These are phyloP conservation scores for Chaitophorus viminalis DNA, from an alignment of 2,888 invertebrate species.

Conservation along the genomic window DNA sequence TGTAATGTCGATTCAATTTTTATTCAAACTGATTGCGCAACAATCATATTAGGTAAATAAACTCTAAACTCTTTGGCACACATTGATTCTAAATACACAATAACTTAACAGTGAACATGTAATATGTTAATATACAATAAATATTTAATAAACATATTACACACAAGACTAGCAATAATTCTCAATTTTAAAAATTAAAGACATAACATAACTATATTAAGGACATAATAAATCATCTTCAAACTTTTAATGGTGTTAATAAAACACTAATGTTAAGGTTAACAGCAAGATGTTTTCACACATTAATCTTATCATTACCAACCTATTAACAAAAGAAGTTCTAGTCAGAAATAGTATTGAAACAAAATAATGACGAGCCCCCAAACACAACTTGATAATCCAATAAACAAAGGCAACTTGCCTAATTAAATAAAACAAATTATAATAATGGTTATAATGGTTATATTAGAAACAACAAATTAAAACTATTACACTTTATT, in stretches of 20 bases:
- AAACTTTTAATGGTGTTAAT: slow-evolving; percentile 49
- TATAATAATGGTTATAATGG: slow-evolving; percentile 64
- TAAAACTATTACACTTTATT: neutral
- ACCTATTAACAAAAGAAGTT: slow-evolving; percentile 58
- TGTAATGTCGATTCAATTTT: neutral
- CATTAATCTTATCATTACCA: slow-evolving; percentile 51
- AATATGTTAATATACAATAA: slow-evolving; percentile 5
- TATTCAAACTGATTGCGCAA: neutral
- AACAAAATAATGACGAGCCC: slow-evolving; percentile 81
- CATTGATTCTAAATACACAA: neutral
- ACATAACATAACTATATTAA: slow-evolving; percentile 10
- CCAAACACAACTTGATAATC: slow-evolving; percentile 90
- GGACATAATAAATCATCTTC: slow-evolving; percentile 16
- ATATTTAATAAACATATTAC: slow-evolving; percentile 10
- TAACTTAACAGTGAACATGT: slow-evolving; percentile 10
- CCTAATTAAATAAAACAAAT: slow-evolving; percentile 66
- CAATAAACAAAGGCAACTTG: slow-evolving; percentile 82
- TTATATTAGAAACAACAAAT: slow-evolving; percentile 65
- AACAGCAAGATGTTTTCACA: slow-evolving; percentile 50
- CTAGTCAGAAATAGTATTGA: slow-evolving; percentile 75
- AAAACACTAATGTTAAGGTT: slow-evolving; percentile 42
- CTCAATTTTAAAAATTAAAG: slow-evolving; percentile 1
- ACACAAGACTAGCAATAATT: slow-evolving; percentile 8
- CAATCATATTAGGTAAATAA: neutral
- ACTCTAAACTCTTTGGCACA: slow-evolving; percentile 27